Base-by-base conservation (phyloP, 2,113 vertebrate species). In the Hypanus sabinus region DNA sequence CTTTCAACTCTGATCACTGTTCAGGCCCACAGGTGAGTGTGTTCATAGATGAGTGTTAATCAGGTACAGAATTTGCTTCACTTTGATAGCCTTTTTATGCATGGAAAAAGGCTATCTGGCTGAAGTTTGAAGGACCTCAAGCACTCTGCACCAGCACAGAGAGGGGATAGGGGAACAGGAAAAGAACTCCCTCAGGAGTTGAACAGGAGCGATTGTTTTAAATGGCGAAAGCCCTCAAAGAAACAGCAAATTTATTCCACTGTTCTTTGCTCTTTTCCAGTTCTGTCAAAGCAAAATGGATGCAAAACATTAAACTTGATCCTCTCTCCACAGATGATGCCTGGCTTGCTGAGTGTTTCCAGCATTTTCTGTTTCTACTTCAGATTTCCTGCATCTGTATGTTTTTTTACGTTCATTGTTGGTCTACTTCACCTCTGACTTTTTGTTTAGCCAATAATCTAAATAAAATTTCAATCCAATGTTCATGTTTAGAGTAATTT, bases 401-500 rank as follows among this genome's bases (percentile, higher is more conserved):
- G 2, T 65, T 65, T 65, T 65, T 65, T 18, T 20, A 73, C 5
- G 1, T 73, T 73, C 70, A 73, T 22, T 22, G 18, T 73, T 22
- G 3, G 18, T 73, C 30, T 20, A 33, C 14, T 65, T 33, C 30
- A 65, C 85, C 30, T n/a, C 12, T 57, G 60, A 7, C 30, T 33
- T 33, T 90, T 90, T 65, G 70, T 68, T 57, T n/a, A 60, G 10
- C 5, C 3, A n/a, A 65, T 90, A 14, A 20, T 5, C 57, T 87
- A 27, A 33, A 3, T 18, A 62, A 90, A 90, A 20, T 65, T 62
- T 62, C n/a, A 14, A 90, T 65, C 16, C 60, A 65, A 90, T 0
- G 16, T 90, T 30, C 85, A 90, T 33, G 46, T 87, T 87, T 87
- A 87, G 24, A 87, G 85, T 6, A 90, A 90, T 65, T 90, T 65